Evolutionary conservation across 2,888 invertebrate species (phyloP).

Genomic region (Octodonta nipae): DNA sequence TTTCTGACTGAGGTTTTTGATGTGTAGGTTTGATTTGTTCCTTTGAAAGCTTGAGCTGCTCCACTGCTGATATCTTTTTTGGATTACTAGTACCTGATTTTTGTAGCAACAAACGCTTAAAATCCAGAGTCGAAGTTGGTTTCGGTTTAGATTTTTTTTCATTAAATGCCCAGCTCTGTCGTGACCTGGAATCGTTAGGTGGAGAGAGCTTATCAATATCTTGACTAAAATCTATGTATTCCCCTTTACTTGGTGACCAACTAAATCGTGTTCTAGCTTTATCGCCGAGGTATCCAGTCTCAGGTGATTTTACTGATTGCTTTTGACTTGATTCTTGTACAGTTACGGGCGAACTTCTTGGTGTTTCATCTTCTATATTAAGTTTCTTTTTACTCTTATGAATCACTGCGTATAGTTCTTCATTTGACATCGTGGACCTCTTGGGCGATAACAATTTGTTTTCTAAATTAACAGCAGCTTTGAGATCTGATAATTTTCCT

Average conservation of each 20-base stretch:
- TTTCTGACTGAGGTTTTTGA: conserved; percentile 26
- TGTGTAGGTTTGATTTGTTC: conserved; percentile 35
- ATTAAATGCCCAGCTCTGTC: conserved; percentile 44
- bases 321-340: conserved; percentile 18
- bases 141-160: conserved; percentile 43
- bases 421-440: conserved; percentile 64
- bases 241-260: conserved; percentile 46
- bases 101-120: conserved; percentile 68
- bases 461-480: conserved; percentile 40
- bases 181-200: conserved; percentile 29
- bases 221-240: conserved; percentile 29
- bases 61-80: conserved; percentile 61
- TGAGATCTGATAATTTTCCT: conserved; percentile 29
- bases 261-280: conserved; percentile 45
- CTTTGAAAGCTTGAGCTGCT: conserved; percentile 58
- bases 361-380: conserved; percentile 46
- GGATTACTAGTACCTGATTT: conserved; percentile 48
- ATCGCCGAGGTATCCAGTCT: conserved; percentile 45
- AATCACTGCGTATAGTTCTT: conserved; percentile 62
- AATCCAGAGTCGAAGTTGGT: conserved; percentile 70
- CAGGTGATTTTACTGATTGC: conserved; percentile 39
- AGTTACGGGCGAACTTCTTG: conserved; percentile 34
- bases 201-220: conserved; percentile 32
- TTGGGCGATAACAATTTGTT: conserved; percentile 48
- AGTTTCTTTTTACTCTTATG: conserved; percentile 64